These are phyloP conservation scores for Drosophila koepferae DNA, from an alignment of 2,888 invertebrate genomes.

Conservation along the genomic window DNA sequence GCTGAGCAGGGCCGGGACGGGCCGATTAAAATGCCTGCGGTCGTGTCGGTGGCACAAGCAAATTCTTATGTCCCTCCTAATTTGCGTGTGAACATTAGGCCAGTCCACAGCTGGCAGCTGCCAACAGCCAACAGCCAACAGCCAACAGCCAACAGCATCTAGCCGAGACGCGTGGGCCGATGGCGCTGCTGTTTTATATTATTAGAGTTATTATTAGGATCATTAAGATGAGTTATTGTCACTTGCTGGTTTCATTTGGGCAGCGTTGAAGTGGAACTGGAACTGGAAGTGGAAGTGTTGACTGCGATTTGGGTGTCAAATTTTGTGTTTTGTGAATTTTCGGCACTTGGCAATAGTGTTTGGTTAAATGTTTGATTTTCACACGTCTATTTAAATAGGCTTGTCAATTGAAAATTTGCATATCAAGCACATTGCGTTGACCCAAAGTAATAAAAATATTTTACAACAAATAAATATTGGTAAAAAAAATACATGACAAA, in stretches of 20 bases:
- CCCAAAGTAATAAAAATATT: slow-evolving; percentile 26
- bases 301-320: slow-evolving; percentile 64
- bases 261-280: neutral
- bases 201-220: slow-evolving; percentile 80
- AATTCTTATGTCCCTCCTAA: slow-evolving; percentile 81
- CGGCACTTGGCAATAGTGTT: slow-evolving; percentile 48
- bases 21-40: slow-evolving; percentile 69
- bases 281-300: slow-evolving; percentile 38
- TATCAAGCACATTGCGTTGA: slow-evolving; percentile 36
- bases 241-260: slow-evolving; percentile 57
- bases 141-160: slow-evolving; percentile 11
- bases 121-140: neutral
- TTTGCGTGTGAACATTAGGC: slow-evolving; percentile 78
- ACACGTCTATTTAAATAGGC: slow-evolving; percentile 72
- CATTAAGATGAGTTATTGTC: slow-evolving; percentile 74
- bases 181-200: slow-evolving; percentile 72
- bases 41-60: slow-evolving; percentile 51
- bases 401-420: slow-evolving; percentile 67
- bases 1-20: slow-evolving; percentile 50
- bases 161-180: slow-evolving; percentile 56
- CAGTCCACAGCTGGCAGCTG: slow-evolving; percentile 27
- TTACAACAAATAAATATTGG: slow-evolving; percentile 8
- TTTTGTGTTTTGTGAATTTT: slow-evolving; percentile 67
- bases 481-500: neutral
- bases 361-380: slow-evolving; percentile 68